phyloP scores from a whole-genome alignment of 2,888 invertebrate species.

The Taphrorychus bicolor region DNA sequence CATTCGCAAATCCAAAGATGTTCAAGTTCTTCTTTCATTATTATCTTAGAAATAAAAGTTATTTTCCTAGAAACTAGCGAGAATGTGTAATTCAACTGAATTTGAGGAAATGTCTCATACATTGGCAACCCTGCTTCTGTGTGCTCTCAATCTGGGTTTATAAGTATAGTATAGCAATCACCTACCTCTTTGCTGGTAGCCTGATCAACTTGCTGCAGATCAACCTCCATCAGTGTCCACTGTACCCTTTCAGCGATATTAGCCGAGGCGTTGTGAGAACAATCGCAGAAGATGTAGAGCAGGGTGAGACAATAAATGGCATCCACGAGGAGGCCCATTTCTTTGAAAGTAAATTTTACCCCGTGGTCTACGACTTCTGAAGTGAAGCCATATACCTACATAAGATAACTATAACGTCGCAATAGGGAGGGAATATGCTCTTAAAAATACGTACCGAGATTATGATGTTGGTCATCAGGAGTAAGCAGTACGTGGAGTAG shows the following conservation, averaged over 20 bases:
- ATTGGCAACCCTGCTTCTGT: no score
- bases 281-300: slow-evolving; percentile 71
- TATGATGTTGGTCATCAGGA: slow-evolving; percentile 73
- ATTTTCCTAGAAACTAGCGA: no score
- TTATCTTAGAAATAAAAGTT: no score
- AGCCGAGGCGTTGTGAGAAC: slow-evolving; percentile 70
- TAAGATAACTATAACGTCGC: neutral
- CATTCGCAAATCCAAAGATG: no score
- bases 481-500: slow-evolving; percentile 71
- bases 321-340: slow-evolving; percentile 71
- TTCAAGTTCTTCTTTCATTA: no score
- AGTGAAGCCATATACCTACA: slow-evolving; percentile 67
- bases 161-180: no score
- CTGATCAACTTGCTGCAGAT: slow-evolving; percentile 66
- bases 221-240: slow-evolving; percentile 66
- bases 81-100: no score
- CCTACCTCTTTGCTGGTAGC: slow-evolving; percentile 68
- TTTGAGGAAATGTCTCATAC: no score
- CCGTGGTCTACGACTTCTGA: slow-evolving; percentile 74
- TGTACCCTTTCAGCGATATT: slow-evolving; percentile 72
- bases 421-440: neutral
- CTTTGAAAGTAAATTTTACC: slow-evolving; percentile 70
- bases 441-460: slow-evolving; percentile 60
- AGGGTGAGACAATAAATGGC: slow-evolving; percentile 67
- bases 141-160: no score